A percentile compares a stretch with the other conserved stretches of the same genome.
phyloP scores from a whole-genome alignment of 2,113 vertebrate genomes.

The Elachura formosa region DNA sequence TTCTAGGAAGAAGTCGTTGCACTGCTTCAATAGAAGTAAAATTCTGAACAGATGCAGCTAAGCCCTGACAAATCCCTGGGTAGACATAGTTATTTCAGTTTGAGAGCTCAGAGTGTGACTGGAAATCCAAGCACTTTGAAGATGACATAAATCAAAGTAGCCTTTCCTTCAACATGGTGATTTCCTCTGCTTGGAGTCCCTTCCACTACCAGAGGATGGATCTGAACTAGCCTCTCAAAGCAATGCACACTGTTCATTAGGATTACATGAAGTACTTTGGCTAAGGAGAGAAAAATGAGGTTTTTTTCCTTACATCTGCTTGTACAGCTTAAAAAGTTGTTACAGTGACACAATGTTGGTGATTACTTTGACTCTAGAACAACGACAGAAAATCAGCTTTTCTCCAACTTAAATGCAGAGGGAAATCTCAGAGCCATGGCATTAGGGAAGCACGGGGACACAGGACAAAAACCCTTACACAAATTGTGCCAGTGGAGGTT shows the following conservation, averaged over 20 bases:
- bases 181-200: background rate
- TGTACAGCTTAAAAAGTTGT: background rate
- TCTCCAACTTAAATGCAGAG: background rate
- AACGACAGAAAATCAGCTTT: background rate
- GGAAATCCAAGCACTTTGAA: background rate
- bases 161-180: background rate
- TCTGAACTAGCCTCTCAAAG: background rate
- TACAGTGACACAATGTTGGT: background rate
- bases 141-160: background rate
- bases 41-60: slow-evolving; percentile 33
- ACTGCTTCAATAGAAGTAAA: background rate
- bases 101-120: background rate
- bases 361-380: background rate
- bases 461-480: background rate
- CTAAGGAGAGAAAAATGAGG: background rate
- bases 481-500: rapidly evolving
- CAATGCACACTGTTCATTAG: background rate
- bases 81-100: background rate
- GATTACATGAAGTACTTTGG: background rate
- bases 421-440: background rate
- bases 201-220: background rate
- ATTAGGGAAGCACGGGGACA: background rate
- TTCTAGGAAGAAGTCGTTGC: background rate
- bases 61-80: slow-evolving; percentile 16
- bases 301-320: background rate